Conservation (phyloP, 1,140 invertebrate genomes). For the Aphidius ervi region DNA sequence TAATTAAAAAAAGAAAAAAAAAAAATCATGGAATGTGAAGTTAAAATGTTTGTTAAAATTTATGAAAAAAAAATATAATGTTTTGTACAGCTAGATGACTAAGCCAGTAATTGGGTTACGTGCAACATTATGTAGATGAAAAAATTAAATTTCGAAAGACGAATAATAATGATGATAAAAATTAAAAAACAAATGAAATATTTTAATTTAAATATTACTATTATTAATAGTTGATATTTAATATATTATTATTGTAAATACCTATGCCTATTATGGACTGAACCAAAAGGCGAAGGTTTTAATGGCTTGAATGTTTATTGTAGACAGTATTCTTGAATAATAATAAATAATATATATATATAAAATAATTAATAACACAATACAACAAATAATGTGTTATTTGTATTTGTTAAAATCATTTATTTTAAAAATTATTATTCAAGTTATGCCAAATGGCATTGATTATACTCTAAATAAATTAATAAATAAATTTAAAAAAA, state of each 20-base stretch:
- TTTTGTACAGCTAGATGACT: constrained; percentile 52
- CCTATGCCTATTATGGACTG: constrained; percentile 29
- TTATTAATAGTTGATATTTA: constrained; percentile 41
- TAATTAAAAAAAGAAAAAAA: no score
- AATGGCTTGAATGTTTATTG: constrained; percentile 27
- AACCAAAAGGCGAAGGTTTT: constrained; percentile 15
- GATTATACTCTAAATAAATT: no score
- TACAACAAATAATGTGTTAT: no score
- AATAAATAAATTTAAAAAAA: no score
- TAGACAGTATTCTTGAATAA: constrained; percentile 24
- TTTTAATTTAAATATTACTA: constrained; percentile 50
- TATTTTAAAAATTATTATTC: no score
- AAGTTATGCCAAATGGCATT: no score
- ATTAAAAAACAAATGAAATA: constrained; percentile 33
- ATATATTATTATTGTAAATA: constrained; percentile 46
- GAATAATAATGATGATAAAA: constrained; percentile 8
- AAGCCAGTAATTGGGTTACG: constrained; percentile 52
- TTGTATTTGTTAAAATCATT: no score
- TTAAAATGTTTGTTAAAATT: no score
- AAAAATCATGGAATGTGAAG: no score
- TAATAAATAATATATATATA: neutral
- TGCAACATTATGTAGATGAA: constrained; percentile 49
- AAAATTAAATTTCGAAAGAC: constrained; percentile 1
- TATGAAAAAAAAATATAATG: constrained; percentile 40
- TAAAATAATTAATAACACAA: no score